Percentiles rank a stretch among this genome's conserved stretches.
Conservation (phyloP, 2,797 vertebrate genomes). For the Brachyalestes nurse region DNA sequence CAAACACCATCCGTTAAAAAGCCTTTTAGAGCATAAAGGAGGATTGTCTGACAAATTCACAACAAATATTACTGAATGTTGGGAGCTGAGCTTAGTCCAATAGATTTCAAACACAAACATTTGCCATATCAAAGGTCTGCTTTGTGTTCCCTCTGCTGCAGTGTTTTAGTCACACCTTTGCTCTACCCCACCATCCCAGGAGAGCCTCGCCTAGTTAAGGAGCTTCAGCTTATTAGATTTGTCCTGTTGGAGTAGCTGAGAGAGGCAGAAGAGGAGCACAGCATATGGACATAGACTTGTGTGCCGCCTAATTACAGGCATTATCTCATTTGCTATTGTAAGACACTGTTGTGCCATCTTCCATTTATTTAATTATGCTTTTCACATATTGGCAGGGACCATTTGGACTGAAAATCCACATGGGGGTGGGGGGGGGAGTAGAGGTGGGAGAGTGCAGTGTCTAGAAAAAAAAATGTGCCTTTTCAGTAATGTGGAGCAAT, state of each 20-base stretch:
- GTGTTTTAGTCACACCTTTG: constrained; percentile 34
- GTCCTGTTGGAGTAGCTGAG: constrained; percentile 62
- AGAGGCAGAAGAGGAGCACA: constrained; percentile 74
- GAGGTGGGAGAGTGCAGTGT: constrained; percentile 60
- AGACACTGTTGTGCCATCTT: constrained; percentile 91
- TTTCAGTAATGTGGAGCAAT: constrained; percentile 92
- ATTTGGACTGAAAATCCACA: constrained; percentile 87
- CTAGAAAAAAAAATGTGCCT: constrained; percentile 80
- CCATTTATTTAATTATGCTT: constrained; percentile 99
- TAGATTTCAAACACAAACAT: neutral
- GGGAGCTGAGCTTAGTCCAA: no score
- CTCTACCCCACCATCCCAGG: constrained; percentile 26
- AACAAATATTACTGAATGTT: no score
- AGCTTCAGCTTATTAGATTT: constrained; percentile 61
- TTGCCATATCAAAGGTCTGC: neutral
- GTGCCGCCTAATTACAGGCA: constrained; percentile 89
- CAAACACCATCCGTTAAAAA: no score
- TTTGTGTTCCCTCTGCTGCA: neutral
- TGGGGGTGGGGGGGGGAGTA: constrained; percentile 65
- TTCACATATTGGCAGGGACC: constrained; percentile 92
- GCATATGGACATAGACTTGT: constrained; percentile 83
- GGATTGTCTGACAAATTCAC: no score
- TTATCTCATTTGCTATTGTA: constrained; percentile 92
- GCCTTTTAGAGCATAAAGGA: no score
- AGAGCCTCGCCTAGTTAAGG: constrained; percentile 57